A percentile compares a stretch with the other conserved stretches of the same genome.
Evolutionary conservation across 1,140 invertebrate genomes (phyloP).

Genomic region (Ruditapes philippinarum): DNA sequence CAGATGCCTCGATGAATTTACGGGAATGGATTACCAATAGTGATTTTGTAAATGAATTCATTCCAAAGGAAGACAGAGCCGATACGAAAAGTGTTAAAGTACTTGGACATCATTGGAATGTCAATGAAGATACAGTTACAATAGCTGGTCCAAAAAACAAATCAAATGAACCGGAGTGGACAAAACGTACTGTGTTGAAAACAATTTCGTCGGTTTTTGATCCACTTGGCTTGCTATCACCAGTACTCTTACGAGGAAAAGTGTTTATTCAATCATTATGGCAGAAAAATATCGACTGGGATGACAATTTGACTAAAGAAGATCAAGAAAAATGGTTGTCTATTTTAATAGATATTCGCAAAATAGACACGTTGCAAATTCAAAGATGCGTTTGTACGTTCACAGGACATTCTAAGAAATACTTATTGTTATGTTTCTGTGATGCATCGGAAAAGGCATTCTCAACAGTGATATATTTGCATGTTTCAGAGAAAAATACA

Average conservation of each 20-base stretch:
- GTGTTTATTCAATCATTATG: no score
- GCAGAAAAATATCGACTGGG: no score
- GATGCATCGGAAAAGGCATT: conserved; percentile 41
- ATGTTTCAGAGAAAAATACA: not conserved
- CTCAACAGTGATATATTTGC: not conserved
- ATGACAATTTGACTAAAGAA: no score
- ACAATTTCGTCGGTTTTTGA: no score
- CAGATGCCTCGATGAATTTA: conserved; percentile 1
- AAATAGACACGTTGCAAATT: no score
- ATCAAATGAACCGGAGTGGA: not conserved
- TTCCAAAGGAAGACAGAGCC: not conserved
- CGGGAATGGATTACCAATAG: conserved; percentile 15
- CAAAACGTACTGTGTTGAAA: no score
- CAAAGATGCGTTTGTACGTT: no score
- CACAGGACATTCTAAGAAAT: no score
- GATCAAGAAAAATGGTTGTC: no score
- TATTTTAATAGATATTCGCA: no score
- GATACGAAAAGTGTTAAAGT: not conserved
- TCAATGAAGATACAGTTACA: not conserved
- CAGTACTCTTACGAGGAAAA: no score
- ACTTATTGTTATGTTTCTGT: conserved; percentile 12
- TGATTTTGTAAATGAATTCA: not conserved
- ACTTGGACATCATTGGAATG: not conserved
- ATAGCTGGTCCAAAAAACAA: not conserved
- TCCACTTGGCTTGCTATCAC: not conserved